phyloP scores from a whole-genome alignment of 2,797 vertebrate genomes.

The Sebastes taczanowskii region DNA sequence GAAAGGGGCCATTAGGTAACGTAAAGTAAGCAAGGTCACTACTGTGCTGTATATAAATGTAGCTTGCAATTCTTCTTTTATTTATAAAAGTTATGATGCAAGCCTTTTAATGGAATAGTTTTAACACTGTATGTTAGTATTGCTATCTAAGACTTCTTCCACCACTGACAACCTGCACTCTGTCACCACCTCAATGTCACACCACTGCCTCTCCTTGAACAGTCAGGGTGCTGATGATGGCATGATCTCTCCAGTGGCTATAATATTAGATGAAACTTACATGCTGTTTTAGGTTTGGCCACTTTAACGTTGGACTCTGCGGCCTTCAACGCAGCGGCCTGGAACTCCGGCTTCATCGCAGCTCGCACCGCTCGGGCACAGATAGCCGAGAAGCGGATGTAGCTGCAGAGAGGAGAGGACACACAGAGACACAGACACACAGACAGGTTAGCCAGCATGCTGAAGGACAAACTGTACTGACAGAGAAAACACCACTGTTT shows the following conservation, averaged over 20 bases:
- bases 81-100: no score
- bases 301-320: constrained; percentile 85
- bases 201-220: background rate
- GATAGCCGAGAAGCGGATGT: constrained; percentile 94
- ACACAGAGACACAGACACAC: background rate
- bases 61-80: accelerated
- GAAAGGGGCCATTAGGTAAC: no score
- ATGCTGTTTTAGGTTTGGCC: constrained; percentile 63
- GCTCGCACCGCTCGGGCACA: constrained; percentile 89
- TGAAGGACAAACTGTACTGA: background rate
- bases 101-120: no score
- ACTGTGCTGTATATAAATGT: no score
- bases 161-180: background rate
- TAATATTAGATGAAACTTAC: constrained; percentile 39
- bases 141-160: background rate
- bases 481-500: accelerated
- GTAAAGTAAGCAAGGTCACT: background rate
- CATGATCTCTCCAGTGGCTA: background rate
- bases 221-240: accelerated
- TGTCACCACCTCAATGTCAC: constrained; percentile 18
- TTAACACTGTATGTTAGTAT: background rate
- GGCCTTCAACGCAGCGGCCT: constrained; percentile 81
- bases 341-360: constrained; percentile 89
- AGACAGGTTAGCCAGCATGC: constrained; percentile 25
- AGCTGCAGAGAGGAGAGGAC: constrained; percentile 77